Base-by-base conservation (phyloP, 2,113 vertebrate species). In the Grallaria varia region DNA sequence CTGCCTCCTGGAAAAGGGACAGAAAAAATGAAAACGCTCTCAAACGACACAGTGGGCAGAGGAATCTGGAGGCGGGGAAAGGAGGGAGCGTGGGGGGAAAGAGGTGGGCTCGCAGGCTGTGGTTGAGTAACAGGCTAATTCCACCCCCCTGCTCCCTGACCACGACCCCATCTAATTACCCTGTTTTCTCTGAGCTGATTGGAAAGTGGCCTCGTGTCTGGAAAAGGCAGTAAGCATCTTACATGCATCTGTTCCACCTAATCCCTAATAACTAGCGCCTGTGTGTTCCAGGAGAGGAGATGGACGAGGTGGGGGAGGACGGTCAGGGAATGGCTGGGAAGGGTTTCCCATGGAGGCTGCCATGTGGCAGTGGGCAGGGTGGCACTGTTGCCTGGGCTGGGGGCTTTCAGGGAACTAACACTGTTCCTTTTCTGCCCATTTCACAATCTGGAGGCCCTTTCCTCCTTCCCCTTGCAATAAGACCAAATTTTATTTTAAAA, bases 161-260 rank as follows among this genome's bases (percentile, higher is more conserved):
- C 9, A 5, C 11, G 20, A 86, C 93, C 96, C 88, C 62, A 71
- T 92, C 97, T 97, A 96, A 97, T 97, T 96, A 94, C 92, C 94
- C 93, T 68, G 84, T 79, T 97, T 96, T 93, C 91, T 96, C 81
- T 97, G 95, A 97, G 96, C 97, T 88, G 95, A 96, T 94, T 97
- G 96, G 96, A 98, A 97, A 97, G 96, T 82, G 88, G 97, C 85
- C 95, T 95, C 87, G 93, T 84, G 97, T 97, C 97, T 97, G 96
- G 96, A 97, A 97, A 96, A 96, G 94, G 93, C 97, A 16, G 8
- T 95, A 97, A 98, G 97, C 97, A 95, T 97, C 97, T 97, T 97
- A 97, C 72, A 82, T 93, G 89, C 97, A 96, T 96, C 94, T 98
- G 98, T 96, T 96, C 96, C 67, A 84, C 86, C 94, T 98, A 98